Conservation (phyloP, 2,797 vertebrate genomes). For the Sebastes diaconus region DNA sequence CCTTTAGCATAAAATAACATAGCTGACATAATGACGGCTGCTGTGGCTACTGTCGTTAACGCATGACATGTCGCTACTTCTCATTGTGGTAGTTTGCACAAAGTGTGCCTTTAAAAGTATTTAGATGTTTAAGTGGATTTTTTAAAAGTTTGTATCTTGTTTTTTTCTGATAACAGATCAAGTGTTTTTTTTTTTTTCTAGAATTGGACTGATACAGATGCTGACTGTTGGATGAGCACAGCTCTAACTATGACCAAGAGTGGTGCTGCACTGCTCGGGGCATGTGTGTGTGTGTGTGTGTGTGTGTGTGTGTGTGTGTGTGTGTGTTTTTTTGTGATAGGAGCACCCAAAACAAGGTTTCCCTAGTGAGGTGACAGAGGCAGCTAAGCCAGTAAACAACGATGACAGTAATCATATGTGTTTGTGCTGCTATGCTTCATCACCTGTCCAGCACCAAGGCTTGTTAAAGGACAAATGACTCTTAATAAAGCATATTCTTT, state of each 20-base stretch:
- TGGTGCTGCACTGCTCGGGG: conserved; percentile 22
- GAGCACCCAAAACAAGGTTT: conserved; percentile 69
- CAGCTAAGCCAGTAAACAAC: conserved; percentile 73
- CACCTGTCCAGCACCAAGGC: conserved; percentile 79
- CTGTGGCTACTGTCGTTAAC: conserved; percentile 29
- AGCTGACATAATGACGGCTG: conserved; percentile 37
- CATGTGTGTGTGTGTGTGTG: background rate
- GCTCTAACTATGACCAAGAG: conserved; percentile 42
- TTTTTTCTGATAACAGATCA: background rate
- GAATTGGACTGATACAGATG: conserved; percentile 16
- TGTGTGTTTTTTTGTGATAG: background rate
- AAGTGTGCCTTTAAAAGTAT: background rate
- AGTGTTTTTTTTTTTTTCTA: background rate
- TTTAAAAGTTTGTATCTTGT: background rate
- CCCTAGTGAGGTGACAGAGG: conserved; percentile 71
- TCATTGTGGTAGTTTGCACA: background rate
- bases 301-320: background rate
- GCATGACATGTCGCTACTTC: conserved; percentile 13
- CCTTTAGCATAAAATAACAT: conserved; percentile 23
- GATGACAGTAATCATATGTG: conserved; percentile 83
- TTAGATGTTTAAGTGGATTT: background rate
- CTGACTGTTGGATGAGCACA: conserved; percentile 15
- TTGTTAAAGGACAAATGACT: conserved; percentile 86
- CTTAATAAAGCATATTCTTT: conserved; percentile 80
- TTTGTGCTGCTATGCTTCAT: conserved; percentile 81